These are phyloP conservation scores for Ceriagrion tenellum DNA, from an alignment of 2,888 invertebrate species.

Conservation along the genomic window DNA sequence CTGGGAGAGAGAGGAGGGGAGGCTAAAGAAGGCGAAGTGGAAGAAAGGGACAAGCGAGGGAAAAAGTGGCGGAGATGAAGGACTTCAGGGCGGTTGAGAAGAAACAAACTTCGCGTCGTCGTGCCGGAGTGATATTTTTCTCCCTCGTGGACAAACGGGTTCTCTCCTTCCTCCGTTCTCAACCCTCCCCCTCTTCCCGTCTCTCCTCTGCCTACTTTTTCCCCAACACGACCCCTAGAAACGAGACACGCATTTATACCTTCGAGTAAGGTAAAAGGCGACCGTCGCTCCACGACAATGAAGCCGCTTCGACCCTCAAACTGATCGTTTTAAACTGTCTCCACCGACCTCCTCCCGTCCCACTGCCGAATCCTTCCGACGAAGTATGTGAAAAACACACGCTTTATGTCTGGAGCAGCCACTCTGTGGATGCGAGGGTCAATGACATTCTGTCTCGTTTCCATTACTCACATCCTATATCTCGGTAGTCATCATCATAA, in stretches of 20 bases:
- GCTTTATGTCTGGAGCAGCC: not conserved
- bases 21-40: not conserved
- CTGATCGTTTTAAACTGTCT: not conserved
- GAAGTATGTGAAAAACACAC: not conserved
- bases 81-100: not conserved
- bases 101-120: not conserved
- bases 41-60: not conserved
- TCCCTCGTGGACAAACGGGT: constrained; percentile 1
- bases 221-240: too few species aligned
- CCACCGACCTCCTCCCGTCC: not conserved
- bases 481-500: too few species aligned
- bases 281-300: not conserved
- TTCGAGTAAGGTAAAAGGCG: not conserved
- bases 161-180: not conserved
- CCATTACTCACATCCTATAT: too few species aligned
- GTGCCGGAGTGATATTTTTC: not conserved
- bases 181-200: not conserved
- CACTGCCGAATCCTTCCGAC: not conserved
- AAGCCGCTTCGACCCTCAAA: not conserved
- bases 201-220: too few species aligned
- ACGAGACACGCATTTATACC: not conserved
- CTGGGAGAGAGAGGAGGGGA: not conserved
- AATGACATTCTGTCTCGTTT: not conserved
- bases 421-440: too few species aligned
- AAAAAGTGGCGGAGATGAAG: not conserved